These are phyloP conservation scores for Motacilla alba DNA, from an alignment of 2,113 vertebrate species.

Conservation along the genomic window DNA sequence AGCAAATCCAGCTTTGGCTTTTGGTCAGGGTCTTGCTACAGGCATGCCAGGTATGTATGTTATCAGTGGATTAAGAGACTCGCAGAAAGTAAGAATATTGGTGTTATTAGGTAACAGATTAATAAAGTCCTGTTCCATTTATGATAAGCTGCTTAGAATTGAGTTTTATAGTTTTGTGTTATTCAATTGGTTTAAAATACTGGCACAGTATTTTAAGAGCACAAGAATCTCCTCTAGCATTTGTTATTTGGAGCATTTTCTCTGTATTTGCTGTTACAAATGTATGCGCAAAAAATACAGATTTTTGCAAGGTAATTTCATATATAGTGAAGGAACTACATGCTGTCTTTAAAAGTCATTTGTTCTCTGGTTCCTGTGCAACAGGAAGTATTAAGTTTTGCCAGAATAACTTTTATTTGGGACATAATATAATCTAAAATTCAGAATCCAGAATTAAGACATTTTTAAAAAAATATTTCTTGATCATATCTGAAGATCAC, in stretches of 20 bases:
- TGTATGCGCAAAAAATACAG: neutral
- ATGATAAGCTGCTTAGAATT: neutral
- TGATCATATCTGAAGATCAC: neutral
- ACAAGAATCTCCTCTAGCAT: neutral
- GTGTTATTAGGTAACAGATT: neutral
- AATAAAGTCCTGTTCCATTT: neutral
- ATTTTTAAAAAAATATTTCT: neutral
- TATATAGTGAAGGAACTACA: neutral
- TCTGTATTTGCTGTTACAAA: neutral
- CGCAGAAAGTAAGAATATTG: neutral
- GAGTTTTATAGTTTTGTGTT: neutral
- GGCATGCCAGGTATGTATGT: conserved; percentile 87
- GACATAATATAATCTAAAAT: neutral
- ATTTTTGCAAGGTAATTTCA: neutral
- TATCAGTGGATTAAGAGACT: conserved; percentile 15
- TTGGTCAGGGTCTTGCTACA: conserved; percentile 85
- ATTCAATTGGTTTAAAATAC: neutral
- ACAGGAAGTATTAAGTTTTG: neutral
- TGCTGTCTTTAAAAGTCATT: neutral
- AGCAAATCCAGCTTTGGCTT: conserved; percentile 91
- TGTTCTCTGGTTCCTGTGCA: neutral
- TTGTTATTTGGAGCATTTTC: neutral
- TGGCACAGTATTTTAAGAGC: neutral
- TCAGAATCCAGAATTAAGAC: neutral
- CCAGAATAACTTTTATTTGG: neutral